Evolutionary conservation across 2,888 invertebrate genomes (phyloP).

Genomic region (Netelia fuscicornis): DNA sequence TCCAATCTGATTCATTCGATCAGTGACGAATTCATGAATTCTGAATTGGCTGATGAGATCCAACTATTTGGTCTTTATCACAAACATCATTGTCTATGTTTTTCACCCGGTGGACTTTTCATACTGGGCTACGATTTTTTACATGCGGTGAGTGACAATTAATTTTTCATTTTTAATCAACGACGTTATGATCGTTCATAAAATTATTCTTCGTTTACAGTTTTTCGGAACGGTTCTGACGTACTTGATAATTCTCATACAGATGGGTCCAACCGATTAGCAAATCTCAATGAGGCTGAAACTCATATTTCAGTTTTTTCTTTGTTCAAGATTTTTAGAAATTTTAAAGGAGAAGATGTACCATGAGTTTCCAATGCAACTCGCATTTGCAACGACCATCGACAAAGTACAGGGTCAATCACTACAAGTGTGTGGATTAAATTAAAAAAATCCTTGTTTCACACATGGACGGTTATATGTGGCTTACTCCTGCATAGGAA

Average conservation of each 20-base stretch:
- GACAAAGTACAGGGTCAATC: too few species aligned
- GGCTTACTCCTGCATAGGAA: too few species aligned
- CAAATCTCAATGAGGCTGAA: neutral
- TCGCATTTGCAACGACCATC: too few species aligned
- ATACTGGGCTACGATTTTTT: slow-evolving; percentile 60
- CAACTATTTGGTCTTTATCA: slow-evolving; percentile 61
- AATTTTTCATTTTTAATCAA: neutral
- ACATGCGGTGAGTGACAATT: slow-evolving; percentile 46
- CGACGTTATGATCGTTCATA: neutral
- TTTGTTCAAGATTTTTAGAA: neutral
- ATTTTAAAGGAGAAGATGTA: too few species aligned
- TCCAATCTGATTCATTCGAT: neutral
- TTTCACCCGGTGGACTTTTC: slow-evolving; percentile 61
- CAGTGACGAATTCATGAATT: neutral
- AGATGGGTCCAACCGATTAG: slow-evolving; percentile 33
- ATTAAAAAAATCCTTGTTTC: too few species aligned
- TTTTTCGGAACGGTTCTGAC: slow-evolving; percentile 42
- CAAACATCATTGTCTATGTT: slow-evolving; percentile 62
- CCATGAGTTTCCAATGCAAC: too few species aligned
- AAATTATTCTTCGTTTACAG: slow-evolving; percentile 28
- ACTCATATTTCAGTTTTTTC: neutral
- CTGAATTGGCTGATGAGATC: slow-evolving; percentile 54
- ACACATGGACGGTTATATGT: too few species aligned
- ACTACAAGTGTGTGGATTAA: too few species aligned
- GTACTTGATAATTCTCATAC: slow-evolving; percentile 59